phyloP scores from a whole-genome alignment of 2,113 vertebrate genomes.

The Monopterus albus region DNA sequence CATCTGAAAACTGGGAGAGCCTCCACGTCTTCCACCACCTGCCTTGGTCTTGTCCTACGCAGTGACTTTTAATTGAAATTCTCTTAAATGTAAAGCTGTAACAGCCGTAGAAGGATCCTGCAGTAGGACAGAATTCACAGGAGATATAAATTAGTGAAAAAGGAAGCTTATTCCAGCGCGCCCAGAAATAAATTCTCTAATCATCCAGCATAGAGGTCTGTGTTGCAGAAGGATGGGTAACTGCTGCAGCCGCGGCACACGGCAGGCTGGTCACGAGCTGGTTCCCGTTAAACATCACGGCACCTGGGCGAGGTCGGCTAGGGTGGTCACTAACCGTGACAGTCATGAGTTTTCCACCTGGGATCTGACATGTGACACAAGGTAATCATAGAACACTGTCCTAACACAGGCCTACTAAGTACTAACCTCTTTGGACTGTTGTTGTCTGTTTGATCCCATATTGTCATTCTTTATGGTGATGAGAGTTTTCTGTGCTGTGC shows the following conservation, averaged over 20 bases:
- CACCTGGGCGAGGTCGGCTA: conserved; percentile 33
- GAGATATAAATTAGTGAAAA: neutral
- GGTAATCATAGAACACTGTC: conserved; percentile 45
- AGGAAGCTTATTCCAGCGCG: neutral
- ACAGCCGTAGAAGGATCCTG: neutral
- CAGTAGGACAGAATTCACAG: neutral
- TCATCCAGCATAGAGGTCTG: neutral
- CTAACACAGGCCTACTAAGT: neutral
- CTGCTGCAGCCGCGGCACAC: conserved; percentile 52
- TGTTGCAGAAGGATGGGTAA: conserved; percentile 42
- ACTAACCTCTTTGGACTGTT: neutral
- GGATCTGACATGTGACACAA: conserved; percentile 51
- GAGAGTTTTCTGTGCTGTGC: neutral
- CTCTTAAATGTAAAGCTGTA: neutral
- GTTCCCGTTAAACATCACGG: conserved; percentile 56
- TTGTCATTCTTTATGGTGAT: neutral
- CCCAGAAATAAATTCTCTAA: neutral
- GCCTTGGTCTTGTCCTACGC: neutral
- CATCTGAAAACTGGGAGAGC: neutral
- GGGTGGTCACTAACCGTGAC: conserved; percentile 3
- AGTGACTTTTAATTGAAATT: neutral
- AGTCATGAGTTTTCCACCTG: conserved; percentile 62
- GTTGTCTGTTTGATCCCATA: neutral
- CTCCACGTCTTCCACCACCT: too few species aligned
- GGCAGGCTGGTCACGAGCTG: conserved; percentile 45